Base-by-base conservation (phyloP, 2,113 vertebrate genomes). In the Gymnogyps californianus region DNA sequence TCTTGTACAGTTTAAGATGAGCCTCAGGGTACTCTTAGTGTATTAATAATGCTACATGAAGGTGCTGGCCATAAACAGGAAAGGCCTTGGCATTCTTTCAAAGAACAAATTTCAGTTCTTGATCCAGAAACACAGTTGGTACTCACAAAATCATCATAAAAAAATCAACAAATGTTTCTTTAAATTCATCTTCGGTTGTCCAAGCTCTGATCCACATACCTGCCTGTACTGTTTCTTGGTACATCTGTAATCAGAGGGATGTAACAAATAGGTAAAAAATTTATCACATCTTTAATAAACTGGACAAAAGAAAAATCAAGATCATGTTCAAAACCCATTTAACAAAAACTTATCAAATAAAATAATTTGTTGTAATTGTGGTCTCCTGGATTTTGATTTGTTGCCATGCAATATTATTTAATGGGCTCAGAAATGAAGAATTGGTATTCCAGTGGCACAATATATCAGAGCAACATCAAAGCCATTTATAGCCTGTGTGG, bases 391-490 rank as follows among this genome's bases (percentile, higher is more conserved):
- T 93, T 93, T 93, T 96, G 81, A 92, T 92, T 94, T 88, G 44
- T 87, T 80, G 77, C 85, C 89, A 94, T 62, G 76, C 36, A 72
- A 19, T 83, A 76, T 88, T 77, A 83, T 89, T 97, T 91, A 95
- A 95, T 90, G 69, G 7, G 6, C 61, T 95, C 76, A 93, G 90
- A 87, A 95, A 90, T 79, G 46, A 93, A 86, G 65, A 90, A 93
- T 93, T 93, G n/a, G 10, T 94, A 90, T 94, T 97, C 87, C 32
- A 58, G 46, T 82, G 42, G 72, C 79, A 76, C 46, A 76, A 38
- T 54, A 44, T 49, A 91, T 86, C 91, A 90, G 52, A 87, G 67
- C 55, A 93, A 83, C 82, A 74, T 96, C 93, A 96, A 93, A 95
- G 95, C 65, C 83, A 61, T 81, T 95, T 92, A 76, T 84, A 93